Evolutionary conservation across 2,888 invertebrate genomes (phyloP).

Genomic region (Eupithecia exiguata): DNA sequence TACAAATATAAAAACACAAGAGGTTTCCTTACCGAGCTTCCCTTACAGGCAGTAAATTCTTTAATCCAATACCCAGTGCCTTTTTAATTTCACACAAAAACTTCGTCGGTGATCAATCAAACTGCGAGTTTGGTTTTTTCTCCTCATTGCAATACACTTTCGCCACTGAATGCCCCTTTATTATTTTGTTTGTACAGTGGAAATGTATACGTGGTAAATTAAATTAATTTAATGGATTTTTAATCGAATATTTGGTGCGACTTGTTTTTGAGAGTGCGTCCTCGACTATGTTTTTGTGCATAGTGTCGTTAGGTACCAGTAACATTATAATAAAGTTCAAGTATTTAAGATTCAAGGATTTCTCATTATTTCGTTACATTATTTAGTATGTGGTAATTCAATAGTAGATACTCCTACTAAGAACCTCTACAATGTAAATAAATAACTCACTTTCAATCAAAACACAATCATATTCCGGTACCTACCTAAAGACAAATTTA

Average conservation of each 20-base stretch:
- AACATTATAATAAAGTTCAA: not conserved
- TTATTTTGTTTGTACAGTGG: slow-evolving; percentile 78
- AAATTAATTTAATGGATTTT: slow-evolving; percentile 76
- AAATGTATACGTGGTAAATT: slow-evolving; percentile 77
- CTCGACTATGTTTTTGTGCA: not conserved
- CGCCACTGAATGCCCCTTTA: slow-evolving; percentile 74
- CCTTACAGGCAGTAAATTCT: slow-evolving; percentile 72
- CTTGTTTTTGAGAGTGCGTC: not conserved
- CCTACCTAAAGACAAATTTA: not conserved
- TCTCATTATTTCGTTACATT: not conserved
- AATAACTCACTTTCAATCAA: too few species aligned
- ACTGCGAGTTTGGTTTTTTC: slow-evolving; percentile 73
- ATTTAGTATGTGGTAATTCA: not conserved
- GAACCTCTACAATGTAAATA: too few species aligned
- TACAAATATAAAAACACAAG: slow-evolving; percentile 69
- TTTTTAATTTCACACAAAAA: slow-evolving; percentile 84
- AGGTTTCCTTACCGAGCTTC: slow-evolving; percentile 52
- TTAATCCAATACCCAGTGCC: slow-evolving; percentile 78
- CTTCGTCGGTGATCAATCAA: slow-evolving; percentile 82
- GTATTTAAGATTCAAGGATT: not conserved
- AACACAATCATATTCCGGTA: not conserved
- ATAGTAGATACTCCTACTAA: not conserved
- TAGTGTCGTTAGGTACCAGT: not conserved
- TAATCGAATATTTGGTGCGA: slow-evolving; percentile 48
- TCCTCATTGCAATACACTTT: slow-evolving; percentile 80